Percentiles rank a stretch among this genome's conserved stretches.
These are phyloP conservation scores for Rhincodon typus DNA, from an alignment of 2,797 vertebrate species.

Conservation along the genomic window DNA sequence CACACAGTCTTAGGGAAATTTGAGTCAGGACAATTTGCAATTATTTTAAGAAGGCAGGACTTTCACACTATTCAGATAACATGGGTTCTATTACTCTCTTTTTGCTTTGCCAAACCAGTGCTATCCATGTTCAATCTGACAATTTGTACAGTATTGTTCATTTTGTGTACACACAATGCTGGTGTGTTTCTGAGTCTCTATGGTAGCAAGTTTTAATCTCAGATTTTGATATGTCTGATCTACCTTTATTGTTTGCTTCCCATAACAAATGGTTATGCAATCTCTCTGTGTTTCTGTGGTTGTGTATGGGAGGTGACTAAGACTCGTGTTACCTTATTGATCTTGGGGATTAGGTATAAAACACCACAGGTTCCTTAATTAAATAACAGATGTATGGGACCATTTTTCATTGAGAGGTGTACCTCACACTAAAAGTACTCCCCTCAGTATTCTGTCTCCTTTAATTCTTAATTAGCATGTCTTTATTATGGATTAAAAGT, in stretches of 20 bases:
- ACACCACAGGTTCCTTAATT: background rate
- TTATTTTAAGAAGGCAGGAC: background rate
- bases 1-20: background rate
- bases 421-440: background rate
- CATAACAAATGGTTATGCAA: background rate
- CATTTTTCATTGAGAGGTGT: background rate
- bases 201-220: background rate
- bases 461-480: background rate
- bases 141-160: background rate
- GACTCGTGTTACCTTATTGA: background rate
- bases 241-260: background rate
- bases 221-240: background rate
- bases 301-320: background rate
- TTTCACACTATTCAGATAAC: background rate
- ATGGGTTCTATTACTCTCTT: background rate
- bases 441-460: background rate
- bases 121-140: background rate
- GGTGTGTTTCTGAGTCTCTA: background rate
- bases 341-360: slow-evolving; percentile 8
- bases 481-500: background rate
- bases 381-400: background rate
- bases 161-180: background rate
- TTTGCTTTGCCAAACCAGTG: background rate
- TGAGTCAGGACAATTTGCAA: background rate
- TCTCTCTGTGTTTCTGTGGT: background rate